These are phyloP conservation scores for Bombus pascuorum DNA, from an alignment of 1,140 invertebrate genomes.

Conservation along the genomic window DNA sequence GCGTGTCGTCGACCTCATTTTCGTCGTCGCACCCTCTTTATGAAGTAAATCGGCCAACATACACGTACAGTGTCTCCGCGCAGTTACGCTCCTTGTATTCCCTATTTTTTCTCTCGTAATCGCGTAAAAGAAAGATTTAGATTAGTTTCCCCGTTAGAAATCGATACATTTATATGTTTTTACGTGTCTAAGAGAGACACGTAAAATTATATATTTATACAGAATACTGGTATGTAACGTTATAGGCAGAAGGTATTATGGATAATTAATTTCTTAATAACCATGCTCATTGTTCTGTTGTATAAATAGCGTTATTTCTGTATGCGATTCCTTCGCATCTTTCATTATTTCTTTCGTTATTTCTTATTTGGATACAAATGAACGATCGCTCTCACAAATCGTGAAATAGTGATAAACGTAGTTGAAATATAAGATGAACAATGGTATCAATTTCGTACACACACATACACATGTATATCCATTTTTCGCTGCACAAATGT, in stretches of 20 bases:
- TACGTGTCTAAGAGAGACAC: too few relatives aligned
- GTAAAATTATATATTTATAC: background rate
- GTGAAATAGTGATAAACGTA: background rate
- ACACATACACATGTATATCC: background rate
- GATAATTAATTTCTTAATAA: background rate
- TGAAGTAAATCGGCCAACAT: background rate
- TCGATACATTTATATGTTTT: too few relatives aligned
- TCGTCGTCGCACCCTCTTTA: background rate
- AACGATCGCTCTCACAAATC: background rate
- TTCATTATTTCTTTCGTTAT: background rate
- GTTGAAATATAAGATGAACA: background rate
- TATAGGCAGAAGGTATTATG: background rate
- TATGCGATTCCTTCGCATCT: background rate
- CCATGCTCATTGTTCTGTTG: background rate
- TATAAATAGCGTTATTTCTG: background rate
- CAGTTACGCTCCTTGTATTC: background rate
- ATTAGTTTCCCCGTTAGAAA: background rate
- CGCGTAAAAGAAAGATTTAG: background rate
- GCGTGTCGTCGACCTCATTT: slow-evolving; percentile 44
- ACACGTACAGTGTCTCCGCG: background rate
- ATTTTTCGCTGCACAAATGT: background rate
- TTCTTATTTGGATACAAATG: background rate
- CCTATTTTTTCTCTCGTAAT: background rate
- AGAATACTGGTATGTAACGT: background rate
- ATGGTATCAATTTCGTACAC: background rate